Conservation (phyloP, 2,888 invertebrate genomes). For the Ferrisia virgata region DNA sequence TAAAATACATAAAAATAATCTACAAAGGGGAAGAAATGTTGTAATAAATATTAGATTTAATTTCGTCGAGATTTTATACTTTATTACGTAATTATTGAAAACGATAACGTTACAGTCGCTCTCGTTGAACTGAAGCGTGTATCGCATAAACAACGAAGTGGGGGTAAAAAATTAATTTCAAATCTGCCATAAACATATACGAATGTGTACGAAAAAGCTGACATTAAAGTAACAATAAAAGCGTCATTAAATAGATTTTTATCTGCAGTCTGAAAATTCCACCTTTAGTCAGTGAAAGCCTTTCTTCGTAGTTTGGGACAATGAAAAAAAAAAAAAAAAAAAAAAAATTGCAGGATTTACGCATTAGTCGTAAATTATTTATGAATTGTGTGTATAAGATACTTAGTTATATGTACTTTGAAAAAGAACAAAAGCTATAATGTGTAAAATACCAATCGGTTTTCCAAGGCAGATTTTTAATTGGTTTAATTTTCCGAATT, state of each 20-base stretch:
- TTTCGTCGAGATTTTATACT: not conserved
- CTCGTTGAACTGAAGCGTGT: not conserved
- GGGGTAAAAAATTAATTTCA: not conserved
- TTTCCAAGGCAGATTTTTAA: too few relatives aligned
- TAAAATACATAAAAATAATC: not conserved
- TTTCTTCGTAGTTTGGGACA: not conserved
- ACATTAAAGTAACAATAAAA: constrained; percentile 5
- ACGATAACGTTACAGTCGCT: not conserved
- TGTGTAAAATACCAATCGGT: not conserved
- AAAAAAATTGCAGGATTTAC: too few relatives aligned
- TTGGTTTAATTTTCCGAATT: too few relatives aligned
- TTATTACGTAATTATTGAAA: not conserved
- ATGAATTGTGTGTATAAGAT: too few relatives aligned
- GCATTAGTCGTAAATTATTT: not conserved
- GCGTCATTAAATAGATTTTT: not conserved
- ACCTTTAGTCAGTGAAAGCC: not conserved
- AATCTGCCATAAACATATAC: not conserved
- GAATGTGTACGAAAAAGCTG: not conserved
- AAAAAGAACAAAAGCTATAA: not conserved
- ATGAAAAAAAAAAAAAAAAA: not conserved
- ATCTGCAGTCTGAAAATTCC: not conserved
- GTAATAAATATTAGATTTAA: not conserved
- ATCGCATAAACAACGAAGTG: too few relatives aligned
- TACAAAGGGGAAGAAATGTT: not conserved
- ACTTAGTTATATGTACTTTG: too few relatives aligned